A percentile compares a stretch with the other conserved stretches of the same genome.
These are phyloP conservation scores for Xylota sylvarum DNA, from an alignment of 2,888 invertebrate species.

Conservation along the genomic window DNA sequence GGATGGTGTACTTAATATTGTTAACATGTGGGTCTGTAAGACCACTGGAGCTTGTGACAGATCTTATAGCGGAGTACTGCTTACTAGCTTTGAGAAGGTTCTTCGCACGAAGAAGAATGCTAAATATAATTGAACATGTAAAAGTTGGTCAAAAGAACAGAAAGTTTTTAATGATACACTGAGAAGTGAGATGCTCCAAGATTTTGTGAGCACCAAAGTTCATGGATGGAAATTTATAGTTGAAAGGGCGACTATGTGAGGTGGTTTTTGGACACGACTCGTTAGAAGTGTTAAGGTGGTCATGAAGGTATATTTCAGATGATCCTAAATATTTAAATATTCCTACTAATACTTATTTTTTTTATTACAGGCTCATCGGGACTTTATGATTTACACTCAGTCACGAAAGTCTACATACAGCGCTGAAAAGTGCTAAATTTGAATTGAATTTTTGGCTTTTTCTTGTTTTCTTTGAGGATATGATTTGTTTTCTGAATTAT, in stretches of 20 bases:
- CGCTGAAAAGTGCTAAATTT: too few species aligned
- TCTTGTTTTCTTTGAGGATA: too few species aligned
- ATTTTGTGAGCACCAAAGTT: neutral
- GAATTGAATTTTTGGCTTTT: too few species aligned
- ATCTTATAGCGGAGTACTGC: slow-evolving; percentile 5
- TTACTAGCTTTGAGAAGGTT: neutral
- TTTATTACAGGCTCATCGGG: neutral
- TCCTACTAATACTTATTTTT: slow-evolving; percentile 17
- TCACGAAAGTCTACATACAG: too few species aligned
- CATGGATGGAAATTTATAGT: slow-evolving; percentile 7
- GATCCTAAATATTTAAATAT: slow-evolving; percentile 7
- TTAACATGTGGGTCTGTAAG: neutral
- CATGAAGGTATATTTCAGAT: slow-evolving; percentile 42
- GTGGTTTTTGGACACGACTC: slow-evolving; percentile 31
- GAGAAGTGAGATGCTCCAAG: slow-evolving; percentile 12
- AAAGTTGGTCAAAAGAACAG: neutral
- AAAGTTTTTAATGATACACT: too few species aligned
- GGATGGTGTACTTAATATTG: slow-evolving; percentile 1
- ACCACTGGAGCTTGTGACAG: slow-evolving; percentile 15
- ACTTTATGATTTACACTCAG: neutral
- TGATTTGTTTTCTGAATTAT: too few species aligned
- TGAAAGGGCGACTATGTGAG: slow-evolving; percentile 25
- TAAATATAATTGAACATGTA: slow-evolving; percentile 1
- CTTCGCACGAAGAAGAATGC: neutral
- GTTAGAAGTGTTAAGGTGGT: slow-evolving; percentile 42